phyloP scores from a whole-genome alignment of 2,797 vertebrate species.

The Acanthopagrus latus region DNA sequence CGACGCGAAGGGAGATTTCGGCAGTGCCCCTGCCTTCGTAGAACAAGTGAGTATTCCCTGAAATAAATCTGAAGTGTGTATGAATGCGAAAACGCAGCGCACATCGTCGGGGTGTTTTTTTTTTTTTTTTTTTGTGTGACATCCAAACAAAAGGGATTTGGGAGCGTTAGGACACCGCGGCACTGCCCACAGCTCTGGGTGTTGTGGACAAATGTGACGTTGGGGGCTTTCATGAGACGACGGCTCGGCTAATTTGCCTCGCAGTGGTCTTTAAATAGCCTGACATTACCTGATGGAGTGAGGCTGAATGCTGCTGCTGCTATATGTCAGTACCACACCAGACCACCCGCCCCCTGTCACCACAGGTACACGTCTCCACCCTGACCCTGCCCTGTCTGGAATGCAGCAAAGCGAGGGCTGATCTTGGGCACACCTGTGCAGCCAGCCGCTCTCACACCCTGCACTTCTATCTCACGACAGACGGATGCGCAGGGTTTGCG shows the following conservation, averaged over 20 bases:
- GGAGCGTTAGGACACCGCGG: constrained; percentile 1
- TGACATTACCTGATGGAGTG: background rate
- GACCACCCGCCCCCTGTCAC: constrained; percentile 34
- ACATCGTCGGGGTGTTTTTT: constrained; percentile 5
- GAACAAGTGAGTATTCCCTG: constrained; percentile 67
- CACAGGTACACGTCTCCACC: constrained; percentile 35
- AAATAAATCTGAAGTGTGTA: constrained; percentile 1
- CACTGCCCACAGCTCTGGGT: background rate
- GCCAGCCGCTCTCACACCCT: background rate
- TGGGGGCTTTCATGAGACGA: background rate
- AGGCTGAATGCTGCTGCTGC: background rate
- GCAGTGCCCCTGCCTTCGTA: constrained; percentile 36
- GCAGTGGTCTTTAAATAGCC: background rate
- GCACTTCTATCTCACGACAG: background rate
- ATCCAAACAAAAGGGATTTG: constrained; percentile 66
- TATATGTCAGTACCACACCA: background rate
- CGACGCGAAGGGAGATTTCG: background rate
- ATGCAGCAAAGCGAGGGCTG: constrained; percentile 64
- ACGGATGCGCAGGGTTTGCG: background rate
- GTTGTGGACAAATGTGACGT: background rate
- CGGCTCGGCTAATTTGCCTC: background rate
- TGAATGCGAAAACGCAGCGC: constrained; percentile 7
- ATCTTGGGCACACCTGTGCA: background rate
- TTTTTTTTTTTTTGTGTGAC: constrained; percentile 34
- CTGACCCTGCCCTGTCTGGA: constrained; percentile 66